Base-by-base conservation (phyloP, 2,113 vertebrate genomes). In the Eolophus roseicapilla region DNA sequence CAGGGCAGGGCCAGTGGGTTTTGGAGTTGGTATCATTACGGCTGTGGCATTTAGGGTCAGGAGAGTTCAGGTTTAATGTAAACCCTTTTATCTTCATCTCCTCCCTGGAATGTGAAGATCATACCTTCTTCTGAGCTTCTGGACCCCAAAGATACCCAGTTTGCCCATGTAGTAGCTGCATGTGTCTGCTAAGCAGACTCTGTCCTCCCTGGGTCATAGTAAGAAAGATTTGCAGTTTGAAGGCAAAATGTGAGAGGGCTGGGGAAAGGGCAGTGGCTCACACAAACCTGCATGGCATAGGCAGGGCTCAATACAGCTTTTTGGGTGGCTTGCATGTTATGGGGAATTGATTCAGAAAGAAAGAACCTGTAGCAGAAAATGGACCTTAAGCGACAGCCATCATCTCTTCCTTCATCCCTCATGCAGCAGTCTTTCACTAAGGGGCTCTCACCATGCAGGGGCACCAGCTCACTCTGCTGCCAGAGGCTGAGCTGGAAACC, bases 161-260 rank as follows among this genome's bases (percentile, higher is more conserved):
- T 65, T 88, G 20, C 39, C 82, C 33, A 64, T 57, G 21, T 77
- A 65, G 53, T 65, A 77, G 37, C 49, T 78, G 29, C 14, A 1
- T 17, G 53, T 67, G 33, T 31, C 53, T 7, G 1, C 43, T 80
- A 44, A n/a, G 62, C 33, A 76, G 57, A 67, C 20, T n/a, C 20
- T 64, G 50, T 85, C 47, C 20, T 69, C 47, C 31, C 18, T 17
- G 35, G 28, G 39, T 60, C 59, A 20, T 28, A 11, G 24, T 44
- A 5, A 81, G 87, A 93, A 79, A 76, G 65, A 52, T 90, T 85
- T 80, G 20, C 33, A 86, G 59, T 73, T 50, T 87, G 67, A 71
- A 41, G 35, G 41, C n/a, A 79, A 85, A 93, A 89, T 1, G 5
- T 63, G 28, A 43, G 33, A 82, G 46, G 35, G 23, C 55, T 87